Base-by-base conservation (phyloP, 2,888 invertebrate species). In the Atrina japonica region DNA sequence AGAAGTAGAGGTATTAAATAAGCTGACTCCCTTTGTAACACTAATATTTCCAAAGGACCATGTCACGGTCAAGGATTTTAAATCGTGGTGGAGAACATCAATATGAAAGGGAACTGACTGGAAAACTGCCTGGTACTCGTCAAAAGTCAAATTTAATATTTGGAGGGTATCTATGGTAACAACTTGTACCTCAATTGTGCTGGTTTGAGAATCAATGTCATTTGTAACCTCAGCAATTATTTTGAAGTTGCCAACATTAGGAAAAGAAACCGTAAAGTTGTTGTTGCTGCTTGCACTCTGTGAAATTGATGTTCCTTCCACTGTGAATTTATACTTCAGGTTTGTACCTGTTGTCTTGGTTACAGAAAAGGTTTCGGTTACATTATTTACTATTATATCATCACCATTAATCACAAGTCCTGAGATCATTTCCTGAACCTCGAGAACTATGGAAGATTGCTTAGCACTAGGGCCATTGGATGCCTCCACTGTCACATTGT, bases 11-110 rank as follows among this genome's bases (percentile, higher is more conserved):
- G 58, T 18, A 14, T 60, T 52, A 16, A 43, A 23, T 21, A 25
- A 6, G 14, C 45, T 23, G 2, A 21, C 30, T 25, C 53, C 35
- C 6, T n/a, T 52, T 16, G 21, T 2, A 21, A 25, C 23, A 7
- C 14, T 25, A 9, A 66, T 68, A 60, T 82, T 76, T 14, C 74
- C 78, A 63, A 77, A 82, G 40, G 72, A 27, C 76, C 77, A 83
- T 21, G 69, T 67, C 35, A 73, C 67, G 0, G 21, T 21, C 2
- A 82, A 47, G 29, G 27, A 53, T 18, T 23, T 16, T 16, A 27
- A 16, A 55, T 77, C 67, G 49, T 76, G 76, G 53, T 77, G 76
- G 7, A 77, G 70, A 7, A 74, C 60, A 45, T 64, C 65, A 1
- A 82, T 50, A 18, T 55, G n/a, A 41, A 66, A 73, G 9, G 27